Evolutionary conservation across 2,888 invertebrate genomes (phyloP), one percentile per base, ranked within the genome.

Genomic region (Rhamnusium bicolor): DNA sequence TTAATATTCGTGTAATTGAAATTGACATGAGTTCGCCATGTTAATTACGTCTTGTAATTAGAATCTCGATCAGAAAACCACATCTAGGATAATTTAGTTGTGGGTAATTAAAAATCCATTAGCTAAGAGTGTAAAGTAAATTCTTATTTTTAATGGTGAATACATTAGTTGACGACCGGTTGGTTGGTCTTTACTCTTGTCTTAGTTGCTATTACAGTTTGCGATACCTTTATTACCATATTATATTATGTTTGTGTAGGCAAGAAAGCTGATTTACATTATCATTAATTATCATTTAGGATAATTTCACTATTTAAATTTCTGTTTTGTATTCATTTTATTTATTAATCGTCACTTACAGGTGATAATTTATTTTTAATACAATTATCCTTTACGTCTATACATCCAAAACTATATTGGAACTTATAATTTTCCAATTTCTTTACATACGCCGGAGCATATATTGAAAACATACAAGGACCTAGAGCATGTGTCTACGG

Each of bases 91-190:
- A 86, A 87, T 86, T 86, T 84, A 84, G 84, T 84, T 85, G 83
- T 82, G 83, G 84, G 86, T 85, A 87, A 87, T 87, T 87, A 87
- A 87, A 87, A 87, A 87, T 86, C 87, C 87, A 87, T 87, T 87
- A 87, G 86, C 84, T 80, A 81, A 84, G 84, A 85, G 85, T 85
- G 85, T 84, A 86, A 86, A 85, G 85, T 85, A 85, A 85, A 86
- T 86, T 86, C 81, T 81, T 84, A 85, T 84, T 86, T 86, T 86
- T 84, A 84, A 85, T 84, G 85, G 79, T 78, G 83, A 82, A 84
- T 83, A 83, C 79, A 83, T 83, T 83, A 81, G 77, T 82, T 82
- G 79, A 75, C 75, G 80, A 78, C 80, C 79, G 75, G 72, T 73
- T 78, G 73, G 77, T 67, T 78, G 73, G 77, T 67, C 68, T 68